A percentile compares a stretch with the other conserved stretches of the same genome.
Conservation (phyloP, 2,113 vertebrate genomes). For the Corythaeola cristata region DNA sequence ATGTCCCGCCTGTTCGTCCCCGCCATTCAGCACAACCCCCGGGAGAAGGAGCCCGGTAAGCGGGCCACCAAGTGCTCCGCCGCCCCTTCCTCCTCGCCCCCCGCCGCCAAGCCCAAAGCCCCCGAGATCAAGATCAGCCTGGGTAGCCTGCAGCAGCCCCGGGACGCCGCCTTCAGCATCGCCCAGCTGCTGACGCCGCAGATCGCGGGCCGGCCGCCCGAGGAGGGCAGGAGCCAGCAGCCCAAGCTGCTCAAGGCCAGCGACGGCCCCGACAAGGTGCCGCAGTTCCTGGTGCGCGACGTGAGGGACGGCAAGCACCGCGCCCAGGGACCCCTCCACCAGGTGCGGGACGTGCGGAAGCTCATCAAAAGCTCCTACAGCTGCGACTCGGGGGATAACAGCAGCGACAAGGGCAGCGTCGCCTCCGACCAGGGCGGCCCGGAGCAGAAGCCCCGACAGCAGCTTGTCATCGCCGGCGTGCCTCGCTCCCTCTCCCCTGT, state of each 20-base stretch:
- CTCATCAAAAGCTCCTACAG: conserved; percentile 91
- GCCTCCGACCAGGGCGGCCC: conserved; percentile 71
- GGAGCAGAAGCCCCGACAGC: conserved; percentile 78
- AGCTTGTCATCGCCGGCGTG: conserved; percentile 54
- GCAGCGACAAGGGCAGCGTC: conserved; percentile 73
- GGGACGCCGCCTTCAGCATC: conserved; percentile 79
- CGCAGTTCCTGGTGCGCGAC: conserved; percentile 91
- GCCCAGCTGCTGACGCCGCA: conserved; percentile 85
- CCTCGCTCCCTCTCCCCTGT: conserved; percentile 83
- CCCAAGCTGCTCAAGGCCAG: conserved; percentile 68
- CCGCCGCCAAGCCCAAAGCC: conserved; percentile 55
- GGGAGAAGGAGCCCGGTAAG: conserved; percentile 72
- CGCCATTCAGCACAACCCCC: conserved; percentile 82
- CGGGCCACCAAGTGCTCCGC: conserved; percentile 69
- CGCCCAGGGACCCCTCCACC: conserved; percentile 87
- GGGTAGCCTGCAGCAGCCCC: conserved; percentile 77
- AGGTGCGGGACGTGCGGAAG: conserved; percentile 93
- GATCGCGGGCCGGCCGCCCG: conserved; percentile 64
- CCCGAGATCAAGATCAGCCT: conserved; percentile 93
- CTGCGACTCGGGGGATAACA: conserved; percentile 83
- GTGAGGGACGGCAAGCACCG: conserved; percentile 87
- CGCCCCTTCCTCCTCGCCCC: conserved; percentile 18
- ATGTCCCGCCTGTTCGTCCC: conserved; percentile 95
- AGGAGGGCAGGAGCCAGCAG: conserved; percentile 71
- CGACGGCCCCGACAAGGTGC: conserved; percentile 86